phyloP scores from a whole-genome alignment of 2,113 vertebrate species.

The Catagonus wagneri region DNA sequence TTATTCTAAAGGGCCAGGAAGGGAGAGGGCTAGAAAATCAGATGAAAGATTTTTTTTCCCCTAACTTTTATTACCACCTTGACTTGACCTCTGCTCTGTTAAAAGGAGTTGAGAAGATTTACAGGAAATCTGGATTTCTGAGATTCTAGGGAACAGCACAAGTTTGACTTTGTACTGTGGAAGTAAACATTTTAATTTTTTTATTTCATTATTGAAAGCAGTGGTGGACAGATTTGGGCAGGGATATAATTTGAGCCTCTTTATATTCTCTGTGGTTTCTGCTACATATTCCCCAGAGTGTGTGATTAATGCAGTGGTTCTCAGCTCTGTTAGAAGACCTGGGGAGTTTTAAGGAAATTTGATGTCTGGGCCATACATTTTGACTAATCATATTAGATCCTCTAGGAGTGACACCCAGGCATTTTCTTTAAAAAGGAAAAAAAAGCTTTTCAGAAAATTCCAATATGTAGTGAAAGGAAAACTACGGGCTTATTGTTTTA shows the following conservation, averaged over 20 bases:
- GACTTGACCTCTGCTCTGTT: slow-evolving; percentile 40
- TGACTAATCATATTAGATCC: neutral
- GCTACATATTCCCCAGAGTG: slow-evolving; percentile 27
- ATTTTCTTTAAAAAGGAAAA: neutral
- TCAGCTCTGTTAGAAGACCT: neutral
- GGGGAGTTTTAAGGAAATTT: neutral
- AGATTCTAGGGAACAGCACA: slow-evolving; percentile 50
- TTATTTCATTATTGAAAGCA: slow-evolving; percentile 39
- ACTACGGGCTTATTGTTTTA: neutral
- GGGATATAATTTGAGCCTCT: neutral
- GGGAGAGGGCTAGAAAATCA: slow-evolving; percentile 27
- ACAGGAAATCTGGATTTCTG: slow-evolving; percentile 62
- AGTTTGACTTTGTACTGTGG: slow-evolving; percentile 1
- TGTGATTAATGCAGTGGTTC: neutral
- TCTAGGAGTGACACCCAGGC: neutral
- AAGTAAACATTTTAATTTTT: slow-evolving; percentile 59
- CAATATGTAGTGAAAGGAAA: neutral
- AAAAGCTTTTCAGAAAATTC: slow-evolving; percentile 14
- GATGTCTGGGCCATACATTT: neutral
- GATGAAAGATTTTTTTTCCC: neutral
- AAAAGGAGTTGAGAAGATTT: slow-evolving; percentile 52
- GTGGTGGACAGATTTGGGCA: neutral
- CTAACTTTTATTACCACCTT: slow-evolving; percentile 16
- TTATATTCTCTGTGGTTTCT: slow-evolving; percentile 14
- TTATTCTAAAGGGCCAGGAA: neutral